phyloP scores from a whole-genome alignment of 2,888 invertebrate genomes.

The Molanna angustata region DNA sequence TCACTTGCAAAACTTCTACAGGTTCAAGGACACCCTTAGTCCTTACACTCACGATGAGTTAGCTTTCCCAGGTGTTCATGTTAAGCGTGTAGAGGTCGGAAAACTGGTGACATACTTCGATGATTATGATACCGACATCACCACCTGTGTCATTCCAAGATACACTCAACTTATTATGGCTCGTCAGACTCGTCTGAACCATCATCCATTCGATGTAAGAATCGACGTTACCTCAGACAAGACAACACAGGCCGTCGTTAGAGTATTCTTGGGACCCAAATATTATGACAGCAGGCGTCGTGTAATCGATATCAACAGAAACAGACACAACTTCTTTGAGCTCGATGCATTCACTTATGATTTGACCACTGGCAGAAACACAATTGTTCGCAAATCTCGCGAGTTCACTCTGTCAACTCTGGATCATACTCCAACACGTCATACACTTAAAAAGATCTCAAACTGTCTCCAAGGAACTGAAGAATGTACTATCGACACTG shows the following conservation, averaged over 20 bases:
- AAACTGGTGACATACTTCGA: slow-evolving; percentile 69
- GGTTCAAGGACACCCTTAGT: slow-evolving; percentile 60
- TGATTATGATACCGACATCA: slow-evolving; percentile 62
- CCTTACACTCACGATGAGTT: slow-evolving; percentile 63
- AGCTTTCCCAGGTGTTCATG: slow-evolving; percentile 60
- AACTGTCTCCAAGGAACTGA: slow-evolving; percentile 36
- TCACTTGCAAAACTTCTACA: slow-evolving; percentile 53
- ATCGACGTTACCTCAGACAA: slow-evolving; percentile 58
- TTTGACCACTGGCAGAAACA: slow-evolving; percentile 48
- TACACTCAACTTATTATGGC: slow-evolving; percentile 55
- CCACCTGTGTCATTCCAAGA: slow-evolving; percentile 57
- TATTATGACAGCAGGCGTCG: slow-evolving; percentile 60
- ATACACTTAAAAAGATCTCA: slow-evolving; percentile 36
- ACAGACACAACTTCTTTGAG: slow-evolving; percentile 57
- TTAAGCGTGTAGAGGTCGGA: slow-evolving; percentile 59
- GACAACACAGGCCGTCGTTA: slow-evolving; percentile 58
- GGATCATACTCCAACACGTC: slow-evolving; percentile 55
- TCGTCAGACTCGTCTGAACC: slow-evolving; percentile 62
- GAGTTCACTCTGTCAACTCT: slow-evolving; percentile 61
- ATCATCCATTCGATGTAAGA: slow-evolving; percentile 60
- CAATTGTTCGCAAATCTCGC: slow-evolving; percentile 55
- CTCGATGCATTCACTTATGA: slow-evolving; percentile 56
- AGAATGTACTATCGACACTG: slow-evolving; percentile 48
- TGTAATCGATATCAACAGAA: slow-evolving; percentile 44
- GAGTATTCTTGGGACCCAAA: slow-evolving; percentile 69